Conservation (phyloP, 1,140 invertebrate genomes). For the Nasonia longicornis region DNA sequence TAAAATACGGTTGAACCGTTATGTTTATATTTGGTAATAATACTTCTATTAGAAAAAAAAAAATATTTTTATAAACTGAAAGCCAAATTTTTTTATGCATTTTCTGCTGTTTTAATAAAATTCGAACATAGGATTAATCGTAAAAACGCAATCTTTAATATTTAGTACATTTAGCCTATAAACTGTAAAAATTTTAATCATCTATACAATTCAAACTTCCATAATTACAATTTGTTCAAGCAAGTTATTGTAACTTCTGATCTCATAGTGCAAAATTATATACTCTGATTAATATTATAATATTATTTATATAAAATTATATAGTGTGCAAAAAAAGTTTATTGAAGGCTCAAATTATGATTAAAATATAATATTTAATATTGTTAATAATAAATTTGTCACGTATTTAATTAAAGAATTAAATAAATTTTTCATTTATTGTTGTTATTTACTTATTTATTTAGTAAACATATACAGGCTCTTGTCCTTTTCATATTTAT, state of each 20-base stretch:
- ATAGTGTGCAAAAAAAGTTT: neutral
- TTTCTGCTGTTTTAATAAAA: neutral
- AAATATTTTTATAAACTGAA: conserved; percentile 35
- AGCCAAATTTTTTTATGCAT: conserved; percentile 15
- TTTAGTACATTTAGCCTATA: neutral
- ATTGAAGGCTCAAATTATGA: conserved; percentile 14
- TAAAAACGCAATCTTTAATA: neutral
- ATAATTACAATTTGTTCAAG: neutral
- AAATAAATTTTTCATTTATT: conserved; percentile 43
- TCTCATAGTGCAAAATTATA: conserved; percentile 27
- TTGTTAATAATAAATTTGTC: conserved; percentile 39
- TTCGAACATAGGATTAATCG: neutral
- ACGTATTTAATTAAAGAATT: conserved; percentile 43
- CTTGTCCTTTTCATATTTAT: conserved; percentile 8
- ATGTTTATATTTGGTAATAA: conserved; percentile 11
- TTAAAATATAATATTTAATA: conserved; percentile 45
- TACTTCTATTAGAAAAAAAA: neutral
- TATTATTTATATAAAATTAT: conserved; percentile 7
- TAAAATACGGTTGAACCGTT: conserved; percentile 2
- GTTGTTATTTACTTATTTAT: neutral
- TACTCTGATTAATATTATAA: neutral
- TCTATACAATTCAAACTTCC: neutral
- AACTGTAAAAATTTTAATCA: neutral
- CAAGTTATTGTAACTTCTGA: neutral
- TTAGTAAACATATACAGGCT: no score